Base-by-base conservation (phyloP, 2,888 invertebrate genomes). In the Azorinus chamasolen region DNA sequence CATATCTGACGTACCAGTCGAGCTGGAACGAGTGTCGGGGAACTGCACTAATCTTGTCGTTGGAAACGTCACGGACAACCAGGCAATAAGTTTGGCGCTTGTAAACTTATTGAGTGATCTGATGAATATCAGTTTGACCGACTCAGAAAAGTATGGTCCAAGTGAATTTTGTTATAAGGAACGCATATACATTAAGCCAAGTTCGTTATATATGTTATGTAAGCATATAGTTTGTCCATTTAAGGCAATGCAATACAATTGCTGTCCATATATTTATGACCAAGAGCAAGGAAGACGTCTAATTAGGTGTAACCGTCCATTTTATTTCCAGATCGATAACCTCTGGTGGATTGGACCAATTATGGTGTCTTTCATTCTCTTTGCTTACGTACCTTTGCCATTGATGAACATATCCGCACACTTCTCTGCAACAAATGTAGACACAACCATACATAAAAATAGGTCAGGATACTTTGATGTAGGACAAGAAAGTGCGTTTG, bases 121-220 rank as follows among this genome's bases (percentile, higher is more conserved):
- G 51, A 51, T 53, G 48, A 1, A 45, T 1, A 24, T 75, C 10
- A 51, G 37, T 20, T 14, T 45, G 5, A 37, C 46, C 10, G 27
- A 12, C 2, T 32, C 25, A 14, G 64, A 63, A 16, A 50, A 65
- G 27, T 82, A 82, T 51, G 69, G 62, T 5, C 65, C 78, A 2
- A 82, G 75, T 14, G 76, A 70, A 41, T 83, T 71, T 59, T 83
- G 83, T 46, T 83, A 76, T 46, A 76, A 73, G 50, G 62, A 58
- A 27, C 43, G 79, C 25, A 73, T 73, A 22, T 73, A 55, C 41
- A 63, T 83, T 0, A 55, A 71, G 6, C 70, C 70, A 10, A 6
- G 66, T 4, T 39, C 53, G 12, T 25, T 81, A 12, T 81, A 74
- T 59, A 14, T 20, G 8, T 46, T 81, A n/a, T 81, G 81, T 51